These are phyloP conservation scores for Pseudomyrmex gracilis DNA, from an alignment of 1,140 invertebrate species.

Conservation along the genomic window DNA sequence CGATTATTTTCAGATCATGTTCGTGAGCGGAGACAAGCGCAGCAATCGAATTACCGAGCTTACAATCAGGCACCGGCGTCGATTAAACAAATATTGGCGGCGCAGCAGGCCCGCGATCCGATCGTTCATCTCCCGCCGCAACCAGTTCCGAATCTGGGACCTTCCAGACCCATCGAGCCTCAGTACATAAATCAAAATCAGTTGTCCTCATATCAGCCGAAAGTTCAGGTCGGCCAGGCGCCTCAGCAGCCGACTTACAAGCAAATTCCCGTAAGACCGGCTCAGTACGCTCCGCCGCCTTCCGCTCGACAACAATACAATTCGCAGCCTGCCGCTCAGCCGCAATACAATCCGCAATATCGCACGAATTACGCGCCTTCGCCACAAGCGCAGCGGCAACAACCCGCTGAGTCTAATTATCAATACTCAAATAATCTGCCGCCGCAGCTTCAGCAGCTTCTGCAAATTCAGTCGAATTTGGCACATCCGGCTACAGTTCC, in stretches of 20 bases:
- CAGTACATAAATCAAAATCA: constrained; percentile 58
- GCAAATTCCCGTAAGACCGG: constrained; percentile 62
- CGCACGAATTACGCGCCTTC: constrained; percentile 38
- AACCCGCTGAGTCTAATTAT: constrained; percentile 30
- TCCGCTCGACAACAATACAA: constrained; percentile 57
- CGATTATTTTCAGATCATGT: constrained; percentile 63
- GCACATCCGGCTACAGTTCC: constrained; percentile 42
- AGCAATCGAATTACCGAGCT: constrained; percentile 73
- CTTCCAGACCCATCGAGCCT: constrained; percentile 51
- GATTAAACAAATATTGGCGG: constrained; percentile 79
- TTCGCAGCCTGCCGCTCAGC: constrained; percentile 12
- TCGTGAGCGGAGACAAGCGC: constrained; percentile 72
- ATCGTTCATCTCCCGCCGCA: constrained; percentile 78
- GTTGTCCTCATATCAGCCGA: constrained; percentile 70
- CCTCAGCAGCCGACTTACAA: constrained; percentile 76
- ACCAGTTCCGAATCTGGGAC: constrained; percentile 71
- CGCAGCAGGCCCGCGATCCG: constrained; percentile 78
- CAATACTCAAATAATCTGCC: constrained; percentile 65
- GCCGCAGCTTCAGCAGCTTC: constrained; percentile 64
- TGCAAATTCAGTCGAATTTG: constrained; percentile 63
- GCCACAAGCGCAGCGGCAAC: constrained; percentile 25
- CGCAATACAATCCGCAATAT: constrained; percentile 42
- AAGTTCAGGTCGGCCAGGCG: constrained; percentile 59
- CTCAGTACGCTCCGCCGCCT: constrained; percentile 47
- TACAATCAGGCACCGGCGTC: constrained; percentile 78